Base-by-base conservation (phyloP, 2,888 invertebrate genomes). In the Mactromeris polynyma region DNA sequence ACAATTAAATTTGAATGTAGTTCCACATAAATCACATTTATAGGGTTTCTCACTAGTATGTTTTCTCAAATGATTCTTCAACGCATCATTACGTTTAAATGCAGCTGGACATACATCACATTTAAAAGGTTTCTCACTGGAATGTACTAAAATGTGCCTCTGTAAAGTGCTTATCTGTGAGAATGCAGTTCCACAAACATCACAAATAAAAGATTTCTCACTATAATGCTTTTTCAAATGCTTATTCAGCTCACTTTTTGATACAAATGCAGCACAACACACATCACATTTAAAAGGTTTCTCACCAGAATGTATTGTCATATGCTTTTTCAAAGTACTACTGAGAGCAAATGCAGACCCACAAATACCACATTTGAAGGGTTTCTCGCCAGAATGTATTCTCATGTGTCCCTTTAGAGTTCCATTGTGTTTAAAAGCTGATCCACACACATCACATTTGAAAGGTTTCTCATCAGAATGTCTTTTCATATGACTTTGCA, bases 261-360 rank as follows among this genome's bases (percentile, higher is more conserved):
- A 14, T 42, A 14, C 14, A 14, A 42, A 42, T 42, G 42, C 42
- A 42, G 42, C 6, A 6, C 42, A 6, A 42, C 42, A 14, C 14
- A 14, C 14, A 42, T 42, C 42, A 42, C 42, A 42, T 42, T n/a
- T n/a, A 6, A 58, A 69, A 6, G 33, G 69, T 69, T 69, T 33
- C 33, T 69, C 69, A 14, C 69, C 69, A 33, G 69, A n/a, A 69
- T 69, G 69, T 9, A 69, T 69, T 69, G 33, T 69, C 69, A 69
- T 69, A 33, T 69, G 69, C 31, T 7, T 14, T 6, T 17, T 31
- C 17, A 69, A 33, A 69, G 7, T 69, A n/a, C 33, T 9, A 14
- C n/a, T 26, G 9, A 6, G 33, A 6, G 4, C 17, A 33, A 69
- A 69, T 17, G 31, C 69, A 33, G 69, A 69, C 26, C 7, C 33